These are phyloP conservation scores for Steatornis caripensis DNA, from an alignment of 2,113 vertebrate species.

Conservation along the genomic window DNA sequence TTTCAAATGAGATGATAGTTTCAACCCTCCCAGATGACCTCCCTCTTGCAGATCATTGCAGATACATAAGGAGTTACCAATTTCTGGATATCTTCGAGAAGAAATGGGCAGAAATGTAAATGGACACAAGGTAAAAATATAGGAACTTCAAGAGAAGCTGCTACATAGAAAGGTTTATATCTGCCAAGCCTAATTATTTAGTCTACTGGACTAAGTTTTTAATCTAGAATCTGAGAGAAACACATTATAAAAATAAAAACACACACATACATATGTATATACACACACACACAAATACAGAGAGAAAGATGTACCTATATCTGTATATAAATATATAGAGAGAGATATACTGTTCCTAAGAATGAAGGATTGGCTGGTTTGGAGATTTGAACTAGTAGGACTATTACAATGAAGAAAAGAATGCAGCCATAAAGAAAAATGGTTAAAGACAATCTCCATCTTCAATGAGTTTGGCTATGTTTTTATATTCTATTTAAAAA, in stretches of 20 bases:
- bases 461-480: not conserved
- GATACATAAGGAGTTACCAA: not conserved
- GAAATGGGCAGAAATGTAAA: not conserved
- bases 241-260: not conserved
- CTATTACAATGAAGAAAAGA: not conserved
- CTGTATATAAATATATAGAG: not conserved
- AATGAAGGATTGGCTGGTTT: not conserved
- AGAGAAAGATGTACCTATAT: not conserved
- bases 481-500: not conserved
- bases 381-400: not conserved
- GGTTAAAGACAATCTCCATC: not conserved
- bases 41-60: not conserved
- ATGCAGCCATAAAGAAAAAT: not conserved
- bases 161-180: not conserved
- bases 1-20: not conserved
- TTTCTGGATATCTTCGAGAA: not conserved
- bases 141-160: not conserved
- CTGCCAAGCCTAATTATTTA: not conserved
- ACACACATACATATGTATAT: not conserved
- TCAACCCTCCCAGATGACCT: not conserved
- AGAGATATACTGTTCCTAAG: not conserved
- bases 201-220: not conserved
- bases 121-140: not conserved
- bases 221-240: not conserved
- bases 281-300: not conserved